A percentile compares a stretch with the other conserved stretches of the same genome.
These are phyloP conservation scores for Dysmachus trigonus DNA, from an alignment of 2,888 invertebrate species.

Conservation along the genomic window DNA sequence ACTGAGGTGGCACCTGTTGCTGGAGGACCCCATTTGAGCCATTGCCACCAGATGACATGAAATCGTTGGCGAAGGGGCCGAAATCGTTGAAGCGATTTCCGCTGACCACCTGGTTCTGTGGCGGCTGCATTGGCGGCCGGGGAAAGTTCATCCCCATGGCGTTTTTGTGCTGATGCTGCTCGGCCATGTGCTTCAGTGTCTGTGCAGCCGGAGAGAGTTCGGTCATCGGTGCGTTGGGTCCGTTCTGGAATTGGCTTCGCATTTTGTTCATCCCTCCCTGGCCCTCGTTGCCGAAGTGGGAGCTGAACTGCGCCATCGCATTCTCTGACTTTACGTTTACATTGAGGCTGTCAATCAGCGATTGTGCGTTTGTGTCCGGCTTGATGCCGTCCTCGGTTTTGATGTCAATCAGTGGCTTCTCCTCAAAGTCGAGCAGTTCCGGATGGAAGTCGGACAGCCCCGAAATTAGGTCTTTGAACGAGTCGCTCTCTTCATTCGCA, in stretches of 20 bases:
- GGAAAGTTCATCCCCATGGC: constrained; percentile 71
- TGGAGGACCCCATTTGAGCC: constrained; percentile 60
- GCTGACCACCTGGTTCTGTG: constrained; percentile 65
- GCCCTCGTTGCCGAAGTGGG: constrained; percentile 49
- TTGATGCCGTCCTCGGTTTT: constrained; percentile 64
- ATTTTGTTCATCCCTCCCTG: constrained; percentile 54
- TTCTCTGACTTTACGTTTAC: constrained; percentile 63
- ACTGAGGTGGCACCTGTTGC: constrained; percentile 58
- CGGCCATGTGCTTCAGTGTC: constrained; percentile 96
- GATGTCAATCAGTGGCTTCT: constrained; percentile 63
- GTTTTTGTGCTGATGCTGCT: constrained; percentile 91
- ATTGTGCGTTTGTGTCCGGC: constrained; percentile 63
- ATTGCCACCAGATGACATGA: constrained; percentile 60
- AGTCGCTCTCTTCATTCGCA: constrained; percentile 80
- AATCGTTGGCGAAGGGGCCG: constrained; percentile 67
- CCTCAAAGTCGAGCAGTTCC: constrained; percentile 86
- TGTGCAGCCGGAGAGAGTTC: constrained; percentile 93
- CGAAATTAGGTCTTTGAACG: constrained; percentile 86
- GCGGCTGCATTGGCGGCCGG: constrained; percentile 62
- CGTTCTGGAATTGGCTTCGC: constrained; percentile 58
- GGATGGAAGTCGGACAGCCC: constrained; percentile 85
- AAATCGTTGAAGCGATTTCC: constrained; percentile 71
- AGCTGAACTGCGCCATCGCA: constrained; percentile 60
- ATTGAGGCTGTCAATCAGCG: constrained; percentile 62
- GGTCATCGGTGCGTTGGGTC: constrained; percentile 67